Evolutionary conservation across 2,888 invertebrate genomes (phyloP).

Genomic region (Phragmatobia fuliginosa): DNA sequence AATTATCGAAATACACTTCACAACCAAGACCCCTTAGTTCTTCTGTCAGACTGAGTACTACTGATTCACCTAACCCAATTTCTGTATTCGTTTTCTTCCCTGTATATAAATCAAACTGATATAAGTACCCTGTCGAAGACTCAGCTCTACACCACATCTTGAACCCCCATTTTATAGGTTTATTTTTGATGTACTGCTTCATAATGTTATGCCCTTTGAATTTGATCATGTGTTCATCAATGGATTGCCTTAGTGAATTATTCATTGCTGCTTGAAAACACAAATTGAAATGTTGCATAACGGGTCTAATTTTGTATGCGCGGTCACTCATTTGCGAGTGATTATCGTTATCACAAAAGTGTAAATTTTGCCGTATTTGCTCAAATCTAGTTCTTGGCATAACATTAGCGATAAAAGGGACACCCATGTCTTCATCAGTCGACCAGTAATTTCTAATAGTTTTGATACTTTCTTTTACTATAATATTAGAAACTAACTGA

Average conservation of each 20-base stretch:
- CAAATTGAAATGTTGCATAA: neutral
- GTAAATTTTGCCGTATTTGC: neutral
- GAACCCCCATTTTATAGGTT: neutral
- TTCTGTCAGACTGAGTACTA: neutral
- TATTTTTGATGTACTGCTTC: neutral
- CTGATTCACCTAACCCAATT: neutral
- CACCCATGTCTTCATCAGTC: neutral
- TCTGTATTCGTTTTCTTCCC: neutral
- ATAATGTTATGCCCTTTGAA: neutral
- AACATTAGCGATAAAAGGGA: neutral
- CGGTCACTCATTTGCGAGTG: neutral
- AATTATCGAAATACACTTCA: neutral
- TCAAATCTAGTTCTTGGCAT: neutral
- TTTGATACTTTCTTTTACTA: no score
- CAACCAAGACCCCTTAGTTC: neutral
- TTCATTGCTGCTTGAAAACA: neutral
- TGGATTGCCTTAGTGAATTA: neutral
- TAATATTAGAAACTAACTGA: no score
- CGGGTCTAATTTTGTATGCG: neutral
- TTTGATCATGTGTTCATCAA: neutral
- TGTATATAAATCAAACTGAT: neutral
- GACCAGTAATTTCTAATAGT: no score
- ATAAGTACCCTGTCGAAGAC: neutral
- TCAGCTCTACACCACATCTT: neutral
- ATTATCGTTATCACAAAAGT: neutral